Percentiles rank a stretch among this genome's conserved stretches.
These are phyloP conservation scores for Microctonus aethiopoides DNA, from an alignment of 2,888 invertebrate species.

Conservation along the genomic window DNA sequence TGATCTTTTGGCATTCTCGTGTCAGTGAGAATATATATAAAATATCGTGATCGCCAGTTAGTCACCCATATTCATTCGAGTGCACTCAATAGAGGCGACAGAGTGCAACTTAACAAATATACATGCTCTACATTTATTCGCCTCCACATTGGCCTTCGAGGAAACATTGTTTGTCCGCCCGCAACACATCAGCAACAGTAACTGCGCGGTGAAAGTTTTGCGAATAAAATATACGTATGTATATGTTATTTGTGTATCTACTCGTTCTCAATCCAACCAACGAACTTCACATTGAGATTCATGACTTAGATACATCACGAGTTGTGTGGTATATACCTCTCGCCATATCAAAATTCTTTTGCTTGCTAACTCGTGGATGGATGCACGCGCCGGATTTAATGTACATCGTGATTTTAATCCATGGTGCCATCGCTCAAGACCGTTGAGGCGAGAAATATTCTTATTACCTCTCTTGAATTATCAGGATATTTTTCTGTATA, in stretches of 20 bases:
- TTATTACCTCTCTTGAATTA: neutral
- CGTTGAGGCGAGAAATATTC: neutral
- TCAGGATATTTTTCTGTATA: neutral
- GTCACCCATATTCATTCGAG: constrained; percentile 15
- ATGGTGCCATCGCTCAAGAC: neutral
- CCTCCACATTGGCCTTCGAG: constrained; percentile 32
- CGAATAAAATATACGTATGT: constrained; percentile 16
- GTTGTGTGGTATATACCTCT: constrained; percentile 43
- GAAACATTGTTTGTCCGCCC: neutral
- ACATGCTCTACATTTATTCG: constrained; percentile 28
- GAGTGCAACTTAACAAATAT: constrained; percentile 9
- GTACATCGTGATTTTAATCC: constrained; percentile 19
- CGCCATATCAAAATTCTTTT: constrained; percentile 46
- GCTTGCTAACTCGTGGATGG: constrained; percentile 31
- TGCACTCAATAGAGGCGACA: constrained; percentile 21
- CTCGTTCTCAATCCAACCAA: constrained; percentile 53
- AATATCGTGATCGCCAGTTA: neutral
- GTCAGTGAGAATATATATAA: neutral
- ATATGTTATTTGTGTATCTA: constrained; percentile 36
- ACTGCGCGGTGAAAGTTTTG: constrained; percentile 48
- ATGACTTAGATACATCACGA: constrained; percentile 37
- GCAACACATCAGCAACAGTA: neutral
- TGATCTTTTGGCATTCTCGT: neutral
- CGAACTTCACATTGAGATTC: constrained; percentile 57
- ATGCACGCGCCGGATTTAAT: constrained; percentile 23